A percentile compares a stretch with the other conserved stretches of the same genome.
Evolutionary conservation across 2,888 invertebrate species (phyloP).

Genomic region (Heliconius ethilla): DNA sequence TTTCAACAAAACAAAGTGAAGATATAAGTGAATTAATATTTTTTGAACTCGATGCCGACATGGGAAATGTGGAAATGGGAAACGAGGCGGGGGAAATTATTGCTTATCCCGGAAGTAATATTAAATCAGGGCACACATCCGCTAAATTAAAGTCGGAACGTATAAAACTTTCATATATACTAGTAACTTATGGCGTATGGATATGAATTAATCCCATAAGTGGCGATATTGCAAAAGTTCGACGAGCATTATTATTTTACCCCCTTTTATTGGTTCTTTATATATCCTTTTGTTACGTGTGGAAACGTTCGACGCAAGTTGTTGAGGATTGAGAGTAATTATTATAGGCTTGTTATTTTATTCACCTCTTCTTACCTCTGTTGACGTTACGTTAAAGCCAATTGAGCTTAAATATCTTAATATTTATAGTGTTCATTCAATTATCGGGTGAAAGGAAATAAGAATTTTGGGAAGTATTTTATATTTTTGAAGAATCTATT

Average conservation of each 20-base stretch:
- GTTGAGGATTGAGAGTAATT: conserved; percentile 46
- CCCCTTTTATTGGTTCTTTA: conserved; percentile 54
- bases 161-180: conserved; percentile 57
- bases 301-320: conserved; percentile 44
- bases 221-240: conserved; percentile 65
- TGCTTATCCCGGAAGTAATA: conserved; percentile 41
- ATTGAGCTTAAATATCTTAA: not conserved
- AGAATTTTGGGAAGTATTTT: too few relatives aligned
- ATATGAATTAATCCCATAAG: conserved; percentile 64
- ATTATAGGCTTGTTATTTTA: conserved; percentile 37
- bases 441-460: not conserved
- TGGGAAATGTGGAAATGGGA: conserved; percentile 31
- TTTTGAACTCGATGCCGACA: not conserved
- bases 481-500: too few relatives aligned
- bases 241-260: conserved; percentile 54
- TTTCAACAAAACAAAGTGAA: not conserved
- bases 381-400: not conserved
- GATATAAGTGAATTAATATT: not conserved
- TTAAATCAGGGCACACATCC: conserved; percentile 48
- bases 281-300: conserved; percentile 46
- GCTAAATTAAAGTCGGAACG: conserved; percentile 54
- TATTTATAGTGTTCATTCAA: not conserved
- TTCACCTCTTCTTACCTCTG: conserved; percentile 20
- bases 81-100: conserved; percentile 40
- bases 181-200: conserved; percentile 58